Base-by-base conservation (phyloP, 2,888 invertebrate species). In the Diplazon laetatorius region DNA sequence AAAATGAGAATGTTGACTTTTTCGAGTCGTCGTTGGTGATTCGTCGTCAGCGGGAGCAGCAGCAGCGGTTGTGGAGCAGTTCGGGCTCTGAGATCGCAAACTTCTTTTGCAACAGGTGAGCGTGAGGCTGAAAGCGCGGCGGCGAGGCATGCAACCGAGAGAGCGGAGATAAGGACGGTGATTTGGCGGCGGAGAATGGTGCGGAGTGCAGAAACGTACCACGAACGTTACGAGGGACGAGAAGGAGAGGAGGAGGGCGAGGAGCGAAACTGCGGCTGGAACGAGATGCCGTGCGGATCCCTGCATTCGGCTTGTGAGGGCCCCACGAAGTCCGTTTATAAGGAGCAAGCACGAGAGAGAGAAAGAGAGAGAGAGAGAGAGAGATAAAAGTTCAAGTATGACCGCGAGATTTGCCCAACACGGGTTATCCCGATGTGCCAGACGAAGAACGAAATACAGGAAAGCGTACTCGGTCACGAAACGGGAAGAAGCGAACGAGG, bases 61-160 rank as follows among this genome's bases (percentile, higher is more conserved):
- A 46, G 55, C 4, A 30, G 30, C 35, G 10, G 8, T 0, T 22
- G 9, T 18, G 30, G 44, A 63, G 79, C 57, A 57, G 71, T 79
- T 76, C 46, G 63, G 44, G 46, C 63, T 42, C 50, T 39, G 48
- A 42, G 48, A 42, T 74, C 72, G 68, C 52, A 66, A 76, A 72
- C 70, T 78, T 78, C 76, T 82, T 68, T 73, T 66, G 80, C 80
- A 82, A 82, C 80, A 82, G 82, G 82, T 82, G 82, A 82, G 76
- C 78, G 71, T 73, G 35, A 60, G 63, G 68, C 74, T 77, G 75
- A 65, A 60, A 66, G 69, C 68, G 63, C 65, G 42, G 69, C 66
- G 76, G 62, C 62, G 75, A 76, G 71, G 76, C 75, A 79, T 72
- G 66, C 76, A 46, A n/a, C n/a, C n/a, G n/a, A n/a, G n/a, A 72